Base-by-base conservation (phyloP, 2,888 invertebrate species). In the Ceriagrion tenellum region DNA sequence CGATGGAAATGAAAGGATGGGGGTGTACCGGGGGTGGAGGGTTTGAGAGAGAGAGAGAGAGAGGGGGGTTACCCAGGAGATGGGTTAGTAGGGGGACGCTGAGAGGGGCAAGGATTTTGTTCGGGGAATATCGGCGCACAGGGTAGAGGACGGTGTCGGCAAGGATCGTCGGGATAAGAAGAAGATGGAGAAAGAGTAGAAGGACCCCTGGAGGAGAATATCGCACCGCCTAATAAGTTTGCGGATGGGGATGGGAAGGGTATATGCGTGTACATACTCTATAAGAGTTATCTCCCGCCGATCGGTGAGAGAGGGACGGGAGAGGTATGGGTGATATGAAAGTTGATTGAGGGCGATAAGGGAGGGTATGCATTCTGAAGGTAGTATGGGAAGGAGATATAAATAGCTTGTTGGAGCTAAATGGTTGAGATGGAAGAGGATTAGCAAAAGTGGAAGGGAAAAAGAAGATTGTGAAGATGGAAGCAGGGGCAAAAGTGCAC, bases 171-270 rank as follows among this genome's bases (percentile, higher is more conserved):
- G n/a, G 69, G 69, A 69, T 69, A 69, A 69, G 69, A 69, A n/a
- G 69, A 26, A 30, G 30, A 35, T n/a, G n/a, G 30, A 30, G 30
- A n/a, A 35, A 13, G 81, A 26, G 30, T 35, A 35, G 26, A n/a
- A 47, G 69, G 69, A n/a, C 26, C 69, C 69, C 81, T 3, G 81
- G 81, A 35, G 35, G 35, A 35, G 81, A 81, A 81, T 81, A 81
- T 81, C 30, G 81, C 81, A 35, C 30, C 30, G 81, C 13, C 35
- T 81, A 81, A 81, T 81, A 81, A 81, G 81, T 81, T 81, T 81
- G 81, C 81, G 81, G 35, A 35, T 12, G 35, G 81, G 81, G 35
- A 81, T 13, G 81, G 81, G 30, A 16, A 81, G 81, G 35, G 3
- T 47, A 47, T 47, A 47, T 81, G 81, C 23, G 35, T n/a, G 81